Evolutionary conservation across 2,113 vertebrate genomes (phyloP), one percentile per base, ranked within the genome.

Genomic region (Trinectes maculatus): DNA sequence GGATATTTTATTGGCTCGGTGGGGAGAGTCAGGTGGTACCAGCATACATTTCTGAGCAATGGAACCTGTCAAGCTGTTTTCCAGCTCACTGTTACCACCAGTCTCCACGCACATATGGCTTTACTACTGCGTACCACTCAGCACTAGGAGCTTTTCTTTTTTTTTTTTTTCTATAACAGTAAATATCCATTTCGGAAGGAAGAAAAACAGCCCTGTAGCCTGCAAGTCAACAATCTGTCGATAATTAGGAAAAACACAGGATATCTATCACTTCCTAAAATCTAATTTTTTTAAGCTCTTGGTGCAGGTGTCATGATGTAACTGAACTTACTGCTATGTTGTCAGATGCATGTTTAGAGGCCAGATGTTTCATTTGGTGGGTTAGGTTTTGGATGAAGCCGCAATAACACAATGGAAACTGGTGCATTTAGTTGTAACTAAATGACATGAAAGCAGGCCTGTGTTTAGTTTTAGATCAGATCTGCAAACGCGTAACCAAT

Each of bases 71-170:
- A 61, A 74, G 31, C 51, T 54, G 25, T 77, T 79, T 77, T 74
- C 39, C 59, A 58, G 24, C 53, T 43, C 66, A 77, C 29, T 47
- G 61, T 66, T 77, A 70, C 57, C 73, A 66, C 5, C 66, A 71
- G 49, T 74, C 83, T 79, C 70, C 74, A 65, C 36, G 18, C 66
- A 78, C 79, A 84, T 47, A 42, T 75, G 74, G 74, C 49, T 76
- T 80, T 52, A 77, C 64, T 63, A 60, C 60, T 62, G 31, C 8
- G 0, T 65, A 66, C 19, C 44, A 52, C 25, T 79, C 25, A 16
- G 46, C 13, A 16, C 49, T 25, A 42, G 24, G 18, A 57, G 36
- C 29, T 53, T 37, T 71, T 61, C 22, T 67, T 19, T 2, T 33
- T 53, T 37, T 71, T 61, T 26, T 67, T 19, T 2, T 33, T 39